Evolutionary conservation across 1,140 invertebrate species (phyloP), one percentile per base, ranked within the genome.

Genomic region (Leguminivora glycinivorella): DNA sequence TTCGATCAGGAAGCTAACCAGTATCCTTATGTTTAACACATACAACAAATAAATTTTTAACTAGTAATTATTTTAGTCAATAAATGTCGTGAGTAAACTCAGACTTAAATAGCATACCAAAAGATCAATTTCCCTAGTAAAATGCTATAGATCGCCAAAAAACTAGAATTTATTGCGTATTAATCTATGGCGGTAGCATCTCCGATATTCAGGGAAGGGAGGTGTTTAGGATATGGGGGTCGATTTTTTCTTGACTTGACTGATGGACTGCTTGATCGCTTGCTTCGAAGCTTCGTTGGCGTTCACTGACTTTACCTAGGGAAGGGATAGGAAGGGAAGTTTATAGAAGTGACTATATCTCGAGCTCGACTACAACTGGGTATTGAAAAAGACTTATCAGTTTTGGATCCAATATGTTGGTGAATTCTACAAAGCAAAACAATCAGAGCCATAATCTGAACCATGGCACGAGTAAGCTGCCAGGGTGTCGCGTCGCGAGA

Each of bases 401-500:
- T 38, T 2, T 34, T 38, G 10, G 10, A 38, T 12, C 10, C 34
- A 38, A 38, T 14, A 38, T 38, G 34, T 3, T 4, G 14, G 14
- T 38, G 14, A 14, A 6, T 14, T 40, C n/a, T 6, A n/a, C 4
- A 69, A 72, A 67, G 79, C 81, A 84, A 83, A 88, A 87, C 70
- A 82, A 90, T 94, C 93, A 94, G 93, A 92, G 92, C 93, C 93
- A 93, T 87, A 70, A 84, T 84, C 90, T 91, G 92, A 92, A 92
- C 89, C 93, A 93, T 85, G 84, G 84, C 81, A 75, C 80, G 83
- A 83, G 80, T 77, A 78, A 82, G 83, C 83, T 68, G 68, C 81
- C 75, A 75, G 70, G 70, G 73, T 63, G 66, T 52, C 69, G 69
- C 73, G 70, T 76, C 67, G 56, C 78, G 67, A 73, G 82, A 92